Evolutionary conservation across 2,797 vertebrate genomes (phyloP).

Genomic region (Acanthornis magna): DNA sequence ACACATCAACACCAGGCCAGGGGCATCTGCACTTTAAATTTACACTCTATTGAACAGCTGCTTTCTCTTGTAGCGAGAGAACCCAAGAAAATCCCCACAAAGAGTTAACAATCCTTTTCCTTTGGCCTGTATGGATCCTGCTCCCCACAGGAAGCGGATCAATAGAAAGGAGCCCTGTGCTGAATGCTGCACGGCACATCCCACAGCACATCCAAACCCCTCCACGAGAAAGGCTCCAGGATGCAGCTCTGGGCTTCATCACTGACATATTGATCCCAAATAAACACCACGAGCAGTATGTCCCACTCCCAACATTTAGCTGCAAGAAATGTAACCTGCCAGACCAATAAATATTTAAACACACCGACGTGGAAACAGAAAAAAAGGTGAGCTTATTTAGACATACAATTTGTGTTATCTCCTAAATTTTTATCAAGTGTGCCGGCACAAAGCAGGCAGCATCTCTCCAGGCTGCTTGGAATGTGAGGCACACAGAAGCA

Average conservation of each 20-base stretch:
- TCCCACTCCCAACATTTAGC: background rate
- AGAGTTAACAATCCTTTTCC: background rate
- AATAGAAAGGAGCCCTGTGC: background rate
- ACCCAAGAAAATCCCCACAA: background rate
- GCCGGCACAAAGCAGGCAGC: background rate
- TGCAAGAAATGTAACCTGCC: background rate
- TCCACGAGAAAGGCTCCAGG: background rate
- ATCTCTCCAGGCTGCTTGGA: background rate
- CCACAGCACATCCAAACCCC: background rate
- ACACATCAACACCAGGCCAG: background rate
- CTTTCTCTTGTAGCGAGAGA: background rate
- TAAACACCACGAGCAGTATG: background rate
- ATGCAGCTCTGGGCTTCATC: background rate
- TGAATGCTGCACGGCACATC: background rate
- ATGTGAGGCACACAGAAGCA: background rate
- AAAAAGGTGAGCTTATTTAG: background rate
- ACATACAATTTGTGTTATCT: background rate
- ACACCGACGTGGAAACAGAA: background rate
- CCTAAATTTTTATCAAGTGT: background rate
- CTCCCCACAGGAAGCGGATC: background rate
- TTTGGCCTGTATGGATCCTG: background rate
- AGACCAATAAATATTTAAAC: background rate
- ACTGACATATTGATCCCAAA: background rate
- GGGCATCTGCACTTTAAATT: background rate
- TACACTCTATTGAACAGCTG: rapidly evolving